A percentile compares a stretch with the other conserved stretches of the same genome.
Evolutionary conservation across 2,797 vertebrate species (phyloP).

Genomic region (Coendou prehensilis): DNA sequence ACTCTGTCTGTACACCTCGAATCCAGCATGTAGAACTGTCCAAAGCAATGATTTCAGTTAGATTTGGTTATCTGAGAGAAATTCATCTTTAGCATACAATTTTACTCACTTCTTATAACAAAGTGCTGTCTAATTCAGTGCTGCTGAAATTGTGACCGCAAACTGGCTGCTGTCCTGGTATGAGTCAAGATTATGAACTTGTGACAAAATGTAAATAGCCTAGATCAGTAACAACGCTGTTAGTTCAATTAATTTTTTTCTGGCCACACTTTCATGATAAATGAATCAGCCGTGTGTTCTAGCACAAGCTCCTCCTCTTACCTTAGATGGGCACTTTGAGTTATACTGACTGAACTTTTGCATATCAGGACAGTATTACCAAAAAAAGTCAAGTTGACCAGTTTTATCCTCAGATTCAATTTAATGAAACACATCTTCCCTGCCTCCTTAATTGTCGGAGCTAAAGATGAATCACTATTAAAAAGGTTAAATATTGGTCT

Average conservation of each 20-base stretch:
- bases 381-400: background rate
- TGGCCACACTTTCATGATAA: conserved; percentile 24
- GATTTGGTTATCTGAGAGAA: conserved; percentile 54
- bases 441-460: conserved; percentile 32
- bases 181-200: conserved; percentile 35
- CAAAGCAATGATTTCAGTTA: conserved; percentile 72
- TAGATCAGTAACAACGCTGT: background rate
- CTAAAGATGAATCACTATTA: conserved; percentile 10
- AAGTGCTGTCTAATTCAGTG: conserved; percentile 30
- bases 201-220: background rate
- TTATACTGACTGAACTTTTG: conserved; percentile 31
- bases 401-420: conserved; percentile 53
- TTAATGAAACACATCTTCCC: background rate
- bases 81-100: background rate
- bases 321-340: background rate
- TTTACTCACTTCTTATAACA: conserved; percentile 3
- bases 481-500: conserved; percentile 21
- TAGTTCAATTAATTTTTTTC: background rate
- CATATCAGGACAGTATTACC: background rate
- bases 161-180: background rate
- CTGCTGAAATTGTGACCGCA: background rate
- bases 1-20: conserved; percentile 90
- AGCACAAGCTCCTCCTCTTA: background rate
- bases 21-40: conserved; percentile 96
- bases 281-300: background rate